phyloP scores from a whole-genome alignment of 2,797 vertebrate species.

The Falco berigora region DNA sequence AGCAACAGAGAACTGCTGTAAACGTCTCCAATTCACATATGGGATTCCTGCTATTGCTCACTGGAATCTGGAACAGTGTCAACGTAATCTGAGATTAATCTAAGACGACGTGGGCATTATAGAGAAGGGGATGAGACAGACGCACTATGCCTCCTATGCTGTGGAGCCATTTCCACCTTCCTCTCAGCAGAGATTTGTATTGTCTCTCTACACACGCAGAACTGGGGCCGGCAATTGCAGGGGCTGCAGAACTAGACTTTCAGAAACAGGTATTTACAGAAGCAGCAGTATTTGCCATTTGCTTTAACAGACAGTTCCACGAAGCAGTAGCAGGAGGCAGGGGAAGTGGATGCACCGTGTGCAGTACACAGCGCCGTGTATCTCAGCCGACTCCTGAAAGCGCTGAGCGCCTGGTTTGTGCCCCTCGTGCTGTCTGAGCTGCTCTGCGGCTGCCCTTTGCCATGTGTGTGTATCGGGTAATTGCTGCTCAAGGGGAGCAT shows the following conservation, averaged over 20 bases:
- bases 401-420: accelerated
- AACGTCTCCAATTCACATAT: accelerated
- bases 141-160: accelerated
- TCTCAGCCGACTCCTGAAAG: neutral
- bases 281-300: neutral
- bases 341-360: neutral
- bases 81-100: neutral
- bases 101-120: accelerated
- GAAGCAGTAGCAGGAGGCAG: neutral
- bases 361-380: accelerated
- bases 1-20: neutral
- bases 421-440: neutral
- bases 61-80: neutral
- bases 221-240: neutral
- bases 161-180: accelerated
- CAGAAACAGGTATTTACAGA: neutral
- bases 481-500: neutral
- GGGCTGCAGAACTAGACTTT: neutral
- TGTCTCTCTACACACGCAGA: neutral
- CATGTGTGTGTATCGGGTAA: accelerated
- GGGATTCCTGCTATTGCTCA: neutral
- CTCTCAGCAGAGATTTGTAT: neutral
- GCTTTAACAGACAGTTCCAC: accelerated
- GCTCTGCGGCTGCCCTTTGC: neutral
- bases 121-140: neutral